Evolutionary conservation across 2,113 vertebrate species (phyloP).

Genomic region (Festucalex cinctus): DNA sequence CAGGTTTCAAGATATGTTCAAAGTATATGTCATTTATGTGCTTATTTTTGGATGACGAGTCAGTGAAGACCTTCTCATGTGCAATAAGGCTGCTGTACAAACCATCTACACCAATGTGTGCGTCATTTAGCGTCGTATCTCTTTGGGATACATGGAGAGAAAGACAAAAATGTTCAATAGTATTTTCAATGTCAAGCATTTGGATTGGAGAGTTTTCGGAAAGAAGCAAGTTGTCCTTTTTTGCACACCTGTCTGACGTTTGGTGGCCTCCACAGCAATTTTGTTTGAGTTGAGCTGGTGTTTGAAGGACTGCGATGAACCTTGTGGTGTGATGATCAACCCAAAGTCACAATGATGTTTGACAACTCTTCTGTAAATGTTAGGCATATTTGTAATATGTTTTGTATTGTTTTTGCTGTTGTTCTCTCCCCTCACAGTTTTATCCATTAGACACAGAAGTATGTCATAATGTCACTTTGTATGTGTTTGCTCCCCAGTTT

Average conservation of each 20-base stretch:
- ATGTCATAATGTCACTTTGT: conserved; percentile 26
- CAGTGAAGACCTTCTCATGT: conserved; percentile 30
- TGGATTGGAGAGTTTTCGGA: conserved; percentile 4
- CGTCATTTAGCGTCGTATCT: too few relatives aligned
- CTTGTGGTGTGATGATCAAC: conserved; percentile 34
- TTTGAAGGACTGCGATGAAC: conserved; percentile 51
- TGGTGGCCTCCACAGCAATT: conserved; percentile 2
- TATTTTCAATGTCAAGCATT: conserved; percentile 15
- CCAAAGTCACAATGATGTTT: conserved; percentile 24
- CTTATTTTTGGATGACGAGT: conserved; percentile 22
- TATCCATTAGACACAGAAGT: too few relatives aligned
- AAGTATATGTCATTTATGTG: not conserved
- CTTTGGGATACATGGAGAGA: not conserved
- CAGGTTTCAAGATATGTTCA: too few relatives aligned
- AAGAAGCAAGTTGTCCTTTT: not conserved
- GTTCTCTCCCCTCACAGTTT: conserved; percentile 8
- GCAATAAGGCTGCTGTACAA: conserved; percentile 45
- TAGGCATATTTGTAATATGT: conserved; percentile 1
- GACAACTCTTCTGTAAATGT: not conserved
- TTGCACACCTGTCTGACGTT: not conserved
- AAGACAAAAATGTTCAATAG: not conserved
- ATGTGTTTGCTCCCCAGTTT: conserved; percentile 32
- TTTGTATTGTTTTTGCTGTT: conserved; percentile 32
- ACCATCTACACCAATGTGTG: too few relatives aligned
- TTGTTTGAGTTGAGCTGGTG: conserved; percentile 50